phyloP scores from a whole-genome alignment of 2,888 invertebrate species.

The Drosophila birchii region DNA sequence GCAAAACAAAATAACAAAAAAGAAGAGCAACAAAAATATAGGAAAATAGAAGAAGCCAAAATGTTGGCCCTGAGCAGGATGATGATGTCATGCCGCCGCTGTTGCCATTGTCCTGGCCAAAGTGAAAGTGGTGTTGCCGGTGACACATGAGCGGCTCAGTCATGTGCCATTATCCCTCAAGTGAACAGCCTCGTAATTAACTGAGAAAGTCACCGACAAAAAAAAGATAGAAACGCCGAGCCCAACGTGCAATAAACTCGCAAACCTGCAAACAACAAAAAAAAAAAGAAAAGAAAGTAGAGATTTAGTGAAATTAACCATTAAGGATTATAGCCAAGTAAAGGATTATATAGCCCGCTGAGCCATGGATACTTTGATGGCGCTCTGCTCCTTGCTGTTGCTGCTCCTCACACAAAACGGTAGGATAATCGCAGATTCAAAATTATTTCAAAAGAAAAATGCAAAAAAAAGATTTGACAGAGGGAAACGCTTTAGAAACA shows the following conservation, averaged over 20 bases:
- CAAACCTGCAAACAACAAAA: background rate
- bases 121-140: constrained; percentile 68
- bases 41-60: constrained; percentile 43
- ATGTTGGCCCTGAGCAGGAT: constrained; percentile 58
- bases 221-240: constrained; percentile 1
- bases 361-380: constrained; percentile 76
- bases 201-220: constrained; percentile 19
- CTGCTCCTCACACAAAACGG: constrained; percentile 67
- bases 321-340: constrained; percentile 47
- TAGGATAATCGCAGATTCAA: constrained; percentile 51
- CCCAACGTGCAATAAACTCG: constrained; percentile 27
- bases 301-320: constrained; percentile 51
- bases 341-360: constrained; percentile 27
- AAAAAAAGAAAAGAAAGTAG: constrained; percentile 3
- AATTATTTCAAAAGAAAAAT: background rate
- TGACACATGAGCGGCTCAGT: constrained; percentile 61
- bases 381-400: constrained; percentile 66
- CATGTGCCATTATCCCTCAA: constrained; percentile 56
- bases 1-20: constrained; percentile 25
- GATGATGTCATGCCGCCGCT: constrained; percentile 74
- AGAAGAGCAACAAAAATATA: constrained; percentile 23
- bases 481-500: constrained; percentile 3
- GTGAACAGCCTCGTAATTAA: constrained; percentile 57
- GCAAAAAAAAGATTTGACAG: background rate
- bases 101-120: constrained; percentile 47